Evolutionary conservation across 2,888 invertebrate genomes (phyloP), one percentile per base, ranked within the genome.

Genomic region (Chalcis sispes): DNA sequence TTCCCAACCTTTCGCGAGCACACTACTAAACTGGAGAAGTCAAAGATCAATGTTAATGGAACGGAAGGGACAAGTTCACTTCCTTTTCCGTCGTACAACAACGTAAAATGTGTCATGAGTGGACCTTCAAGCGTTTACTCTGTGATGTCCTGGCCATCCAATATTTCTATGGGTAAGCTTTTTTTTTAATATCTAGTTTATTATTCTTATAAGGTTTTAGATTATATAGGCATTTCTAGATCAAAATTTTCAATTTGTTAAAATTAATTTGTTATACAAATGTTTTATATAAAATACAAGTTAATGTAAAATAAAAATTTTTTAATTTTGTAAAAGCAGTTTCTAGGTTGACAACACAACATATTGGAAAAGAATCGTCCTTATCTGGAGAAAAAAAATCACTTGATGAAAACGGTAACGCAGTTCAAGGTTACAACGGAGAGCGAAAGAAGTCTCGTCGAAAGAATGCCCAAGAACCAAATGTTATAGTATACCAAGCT

Each of bases 361-460:
- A 85, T 72, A 82, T 83, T 36, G 80, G 81, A 62, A 83, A 84
- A 69, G 84, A 84, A 67, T 79, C 83, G 27, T 79, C 82, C n/a
- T 71, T 78, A 65, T 81, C 86, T 58, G 85, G 84, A 61, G 89
- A 89, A 50, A 89, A 92, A 91, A 94, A 93, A 89, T 91, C 93
- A 79, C 90, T 94, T 78, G 95, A 95, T 89, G 95, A 95, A 89
- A 95, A 95, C 86, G 95, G 94, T 77, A 95, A 95, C 87, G 91
- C 95, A 46, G 90, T 95, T 71, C 92, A 91, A 84, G 91, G 84
- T 42, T 86, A 87, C 62, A 82, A 82, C 40, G 83, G 84, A 23
- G 85, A 86, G 67, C 83, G 87, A 15, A 89, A 88, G 74, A 88
- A 88, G 74, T 67, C 81, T 2, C 83, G 85, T 36, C 84, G 87